Conservation (phyloP, 1,140 invertebrate species). For the Meloidogyne exigua region DNA sequence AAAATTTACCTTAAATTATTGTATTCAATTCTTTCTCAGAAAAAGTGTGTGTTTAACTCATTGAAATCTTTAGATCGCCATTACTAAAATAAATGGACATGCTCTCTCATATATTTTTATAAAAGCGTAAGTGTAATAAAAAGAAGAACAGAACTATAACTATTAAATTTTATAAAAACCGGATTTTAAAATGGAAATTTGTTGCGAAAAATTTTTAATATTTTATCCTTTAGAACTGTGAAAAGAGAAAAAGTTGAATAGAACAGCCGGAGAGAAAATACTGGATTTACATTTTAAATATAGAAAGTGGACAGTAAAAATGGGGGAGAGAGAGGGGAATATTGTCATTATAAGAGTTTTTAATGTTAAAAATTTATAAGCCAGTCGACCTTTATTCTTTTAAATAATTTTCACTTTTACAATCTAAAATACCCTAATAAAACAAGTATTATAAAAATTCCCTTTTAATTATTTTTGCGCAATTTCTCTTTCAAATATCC, state of each 20-base stretch:
- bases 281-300: too few relatives aligned
- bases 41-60: too few relatives aligned
- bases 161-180: neutral
- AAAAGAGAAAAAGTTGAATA: neutral
- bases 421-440: neutral
- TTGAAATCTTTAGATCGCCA: neutral
- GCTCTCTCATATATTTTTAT: neutral
- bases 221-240: neutral
- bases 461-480: neutral
- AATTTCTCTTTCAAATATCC: neutral
- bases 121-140: neutral
- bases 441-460: neutral
- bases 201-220: neutral
- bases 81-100: neutral
- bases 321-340: neutral
- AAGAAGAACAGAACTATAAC: neutral
- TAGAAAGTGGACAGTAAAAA: neutral
- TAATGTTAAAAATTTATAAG: neutral
- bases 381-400: neutral
- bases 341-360: neutral
- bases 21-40: too few relatives aligned
- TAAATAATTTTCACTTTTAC: conserved; percentile 4
- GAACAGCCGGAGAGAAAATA: neutral
- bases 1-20: too few relatives aligned
- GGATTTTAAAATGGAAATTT: neutral